Percentiles rank a stretch among this genome's conserved stretches.
phyloP scores from a whole-genome alignment of 2,113 vertebrate species.

The Pandion haliaetus region DNA sequence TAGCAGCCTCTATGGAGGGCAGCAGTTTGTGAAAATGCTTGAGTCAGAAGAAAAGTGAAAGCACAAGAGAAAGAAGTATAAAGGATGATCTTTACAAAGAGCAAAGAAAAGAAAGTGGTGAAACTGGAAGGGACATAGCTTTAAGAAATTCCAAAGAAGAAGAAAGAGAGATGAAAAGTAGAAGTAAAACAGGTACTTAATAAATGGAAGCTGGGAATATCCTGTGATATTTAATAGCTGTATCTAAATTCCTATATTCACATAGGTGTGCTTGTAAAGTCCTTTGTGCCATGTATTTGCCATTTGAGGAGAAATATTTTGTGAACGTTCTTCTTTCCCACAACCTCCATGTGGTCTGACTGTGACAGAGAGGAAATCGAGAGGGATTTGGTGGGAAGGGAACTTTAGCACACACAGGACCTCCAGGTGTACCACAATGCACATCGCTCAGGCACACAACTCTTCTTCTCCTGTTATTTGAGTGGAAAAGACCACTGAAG shows the following conservation, averaged over 20 bases:
- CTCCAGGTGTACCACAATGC: background rate
- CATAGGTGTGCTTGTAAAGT: background rate
- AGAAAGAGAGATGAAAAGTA: background rate
- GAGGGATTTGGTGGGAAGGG: background rate
- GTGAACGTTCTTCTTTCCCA: background rate
- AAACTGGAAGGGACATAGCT: background rate
- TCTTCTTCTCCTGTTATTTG: background rate
- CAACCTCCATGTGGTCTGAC: rapidly evolving
- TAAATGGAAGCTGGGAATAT: background rate
- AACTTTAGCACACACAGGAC: background rate
- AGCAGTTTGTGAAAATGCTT: background rate
- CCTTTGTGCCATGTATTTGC: background rate
- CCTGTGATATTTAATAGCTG: background rate
- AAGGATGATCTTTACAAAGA: background rate
- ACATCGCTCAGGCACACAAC: background rate
- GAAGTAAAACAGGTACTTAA: background rate
- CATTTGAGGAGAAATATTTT: background rate
- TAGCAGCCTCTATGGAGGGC: background rate
- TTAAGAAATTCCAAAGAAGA: background rate
- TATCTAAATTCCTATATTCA: background rate
- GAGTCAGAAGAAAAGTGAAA: background rate
- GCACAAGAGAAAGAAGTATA: background rate
- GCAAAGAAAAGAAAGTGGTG: background rate
- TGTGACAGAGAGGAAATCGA: background rate
- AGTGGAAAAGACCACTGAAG: background rate